These are phyloP conservation scores for Myiozetetes cayanensis DNA, from an alignment of 2,113 vertebrate genomes.

Conservation along the genomic window DNA sequence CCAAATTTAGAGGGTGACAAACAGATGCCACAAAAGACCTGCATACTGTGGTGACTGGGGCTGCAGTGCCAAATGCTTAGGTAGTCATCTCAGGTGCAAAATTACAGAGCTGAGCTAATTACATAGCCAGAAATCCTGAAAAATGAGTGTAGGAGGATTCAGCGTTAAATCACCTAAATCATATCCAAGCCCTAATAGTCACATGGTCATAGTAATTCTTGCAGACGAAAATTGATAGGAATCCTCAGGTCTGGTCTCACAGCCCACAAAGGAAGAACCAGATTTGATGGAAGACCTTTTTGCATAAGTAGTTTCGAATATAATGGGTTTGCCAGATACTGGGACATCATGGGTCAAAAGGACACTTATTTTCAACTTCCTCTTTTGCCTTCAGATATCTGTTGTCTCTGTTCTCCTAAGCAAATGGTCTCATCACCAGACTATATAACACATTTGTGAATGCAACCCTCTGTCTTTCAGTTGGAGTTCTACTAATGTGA, in stretches of 20 bases:
- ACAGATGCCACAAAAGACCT: background rate
- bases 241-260: background rate
- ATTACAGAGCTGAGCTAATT: background rate
- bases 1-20: background rate
- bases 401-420: background rate
- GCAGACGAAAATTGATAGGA: background rate
- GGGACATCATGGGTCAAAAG: background rate
- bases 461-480: background rate
- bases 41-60: background rate
- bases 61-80: background rate
- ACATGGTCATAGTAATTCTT: background rate
- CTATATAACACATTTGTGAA: background rate
- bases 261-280: background rate
- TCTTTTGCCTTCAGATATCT: background rate
- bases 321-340: background rate
- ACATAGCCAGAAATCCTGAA: background rate
- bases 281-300: background rate
- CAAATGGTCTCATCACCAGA: background rate
- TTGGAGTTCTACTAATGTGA: background rate
- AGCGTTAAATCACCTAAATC: background rate
- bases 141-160: background rate
- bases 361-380: background rate
- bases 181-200: background rate
- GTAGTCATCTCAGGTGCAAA: background rate
- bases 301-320: background rate